Percentiles rank a stretch among this genome's conserved stretches.
Evolutionary conservation across 1,140 invertebrate species (phyloP).

Genomic region (Thereuonema tuberculata): DNA sequence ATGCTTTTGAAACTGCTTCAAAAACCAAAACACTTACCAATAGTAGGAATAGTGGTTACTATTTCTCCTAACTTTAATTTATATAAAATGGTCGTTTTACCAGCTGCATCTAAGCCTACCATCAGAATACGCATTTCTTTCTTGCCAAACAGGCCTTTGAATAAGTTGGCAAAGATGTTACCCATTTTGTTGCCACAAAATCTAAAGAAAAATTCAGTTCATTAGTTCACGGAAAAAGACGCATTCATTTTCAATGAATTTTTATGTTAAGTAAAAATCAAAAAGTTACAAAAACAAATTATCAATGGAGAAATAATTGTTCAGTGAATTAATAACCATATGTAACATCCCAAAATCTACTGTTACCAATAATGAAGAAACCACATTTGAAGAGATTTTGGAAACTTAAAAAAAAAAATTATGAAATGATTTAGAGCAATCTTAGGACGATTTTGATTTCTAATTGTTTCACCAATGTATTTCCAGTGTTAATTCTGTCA

Average conservation of each 20-base stretch:
- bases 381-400: too few relatives aligned
- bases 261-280: background rate
- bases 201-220: background rate
- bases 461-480: too few relatives aligned
- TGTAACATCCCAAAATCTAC: background rate
- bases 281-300: background rate
- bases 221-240: background rate
- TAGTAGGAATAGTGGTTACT: slow-evolving; percentile 98
- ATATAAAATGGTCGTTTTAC: slow-evolving; percentile 99
- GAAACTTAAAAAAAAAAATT: too few relatives aligned
- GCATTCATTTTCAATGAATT: too few relatives aligned
- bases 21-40: slow-evolving; percentile 57
- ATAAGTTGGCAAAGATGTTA: slow-evolving; percentile 81
- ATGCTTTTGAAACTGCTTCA: too few relatives aligned
- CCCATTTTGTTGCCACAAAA: slow-evolving; percentile 51
- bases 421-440: too few relatives aligned
- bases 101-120: slow-evolving; percentile 96
- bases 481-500: too few relatives aligned
- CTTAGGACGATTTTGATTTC: too few relatives aligned
- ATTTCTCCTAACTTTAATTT: slow-evolving; percentile 99
- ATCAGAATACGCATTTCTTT: slow-evolving; percentile 98
- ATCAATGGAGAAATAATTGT: background rate
- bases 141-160: slow-evolving; percentile 91
- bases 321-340: background rate
- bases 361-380: too few relatives aligned